phyloP scores from a whole-genome alignment of 2,797 vertebrate genomes.

The Ptychadena robeensis region DNA sequence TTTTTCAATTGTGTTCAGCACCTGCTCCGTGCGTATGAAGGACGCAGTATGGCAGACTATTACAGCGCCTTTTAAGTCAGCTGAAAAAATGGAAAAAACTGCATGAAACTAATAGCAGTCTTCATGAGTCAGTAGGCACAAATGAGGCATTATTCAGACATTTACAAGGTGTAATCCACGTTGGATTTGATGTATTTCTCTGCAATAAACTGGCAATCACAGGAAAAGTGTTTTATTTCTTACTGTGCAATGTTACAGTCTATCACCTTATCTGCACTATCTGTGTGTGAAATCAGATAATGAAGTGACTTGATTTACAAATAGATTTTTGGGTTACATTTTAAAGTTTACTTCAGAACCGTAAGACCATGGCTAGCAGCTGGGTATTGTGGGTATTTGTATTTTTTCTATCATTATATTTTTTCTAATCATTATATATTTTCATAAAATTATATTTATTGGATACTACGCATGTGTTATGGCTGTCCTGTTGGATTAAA shows the following conservation, averaged over 20 bases:
- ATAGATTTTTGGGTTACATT: not conserved
- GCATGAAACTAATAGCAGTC: conserved; percentile 36
- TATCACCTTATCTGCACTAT: not conserved
- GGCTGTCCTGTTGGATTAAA: too few species aligned
- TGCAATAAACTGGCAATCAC: not conserved
- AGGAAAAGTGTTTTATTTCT: not conserved
- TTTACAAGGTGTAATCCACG: conserved; percentile 40
- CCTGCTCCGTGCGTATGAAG: conserved; percentile 11
- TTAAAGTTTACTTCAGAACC: too few species aligned
- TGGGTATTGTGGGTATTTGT: too few species aligned
- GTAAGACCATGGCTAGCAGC: too few species aligned
- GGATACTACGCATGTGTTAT: too few species aligned
- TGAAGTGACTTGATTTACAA: not conserved
- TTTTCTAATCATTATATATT: too few species aligned
- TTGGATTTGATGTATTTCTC: conserved; percentile 12
- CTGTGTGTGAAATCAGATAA: not conserved
- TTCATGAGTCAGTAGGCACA: conserved; percentile 49
- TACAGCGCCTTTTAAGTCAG: conserved; percentile 27
- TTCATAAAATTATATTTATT: too few species aligned
- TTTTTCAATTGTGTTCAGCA: conserved; percentile 27
- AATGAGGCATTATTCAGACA: conserved; percentile 40
- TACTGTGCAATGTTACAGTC: not conserved
- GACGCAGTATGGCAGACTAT: conserved; percentile 37
- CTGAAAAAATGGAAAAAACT: conserved; percentile 38
- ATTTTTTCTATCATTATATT: too few species aligned